Evolutionary conservation across 2,113 vertebrate genomes (phyloP).

Genomic region (Calypte anna): DNA sequence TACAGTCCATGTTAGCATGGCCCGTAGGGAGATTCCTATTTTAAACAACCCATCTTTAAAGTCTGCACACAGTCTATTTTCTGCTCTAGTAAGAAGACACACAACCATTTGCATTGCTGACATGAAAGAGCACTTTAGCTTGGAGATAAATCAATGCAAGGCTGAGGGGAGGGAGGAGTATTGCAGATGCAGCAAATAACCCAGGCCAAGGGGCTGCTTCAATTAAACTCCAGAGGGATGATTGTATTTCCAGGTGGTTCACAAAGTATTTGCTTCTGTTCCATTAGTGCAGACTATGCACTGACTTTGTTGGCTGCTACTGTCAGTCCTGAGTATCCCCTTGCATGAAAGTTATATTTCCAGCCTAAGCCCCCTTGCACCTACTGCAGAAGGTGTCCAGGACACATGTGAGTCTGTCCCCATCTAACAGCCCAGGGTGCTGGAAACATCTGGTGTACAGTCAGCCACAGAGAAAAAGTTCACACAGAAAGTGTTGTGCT

Average conservation of each 20-base stretch:
- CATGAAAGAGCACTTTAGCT: not conserved
- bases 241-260: not conserved
- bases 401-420: not conserved
- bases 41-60: not conserved
- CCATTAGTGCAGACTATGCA: not conserved
- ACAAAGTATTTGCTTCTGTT: not conserved
- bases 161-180: rapidly evolving
- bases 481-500: not conserved
- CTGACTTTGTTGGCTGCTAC: not conserved
- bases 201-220: not conserved
- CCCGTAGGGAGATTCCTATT: not conserved
- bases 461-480: not conserved
- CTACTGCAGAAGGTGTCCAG: not conserved
- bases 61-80: not conserved
- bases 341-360: not conserved
- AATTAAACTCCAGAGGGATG: not conserved
- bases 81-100: slow-evolving; percentile 4
- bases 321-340: not conserved
- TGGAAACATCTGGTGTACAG: not conserved
- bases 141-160: not conserved
- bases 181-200: not conserved
- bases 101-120: not conserved
- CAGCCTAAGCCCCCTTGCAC: not conserved
- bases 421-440: not conserved
- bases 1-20: not conserved